Conservation (phyloP, 2,888 invertebrate genomes). For the Hyposoter didymator region DNA sequence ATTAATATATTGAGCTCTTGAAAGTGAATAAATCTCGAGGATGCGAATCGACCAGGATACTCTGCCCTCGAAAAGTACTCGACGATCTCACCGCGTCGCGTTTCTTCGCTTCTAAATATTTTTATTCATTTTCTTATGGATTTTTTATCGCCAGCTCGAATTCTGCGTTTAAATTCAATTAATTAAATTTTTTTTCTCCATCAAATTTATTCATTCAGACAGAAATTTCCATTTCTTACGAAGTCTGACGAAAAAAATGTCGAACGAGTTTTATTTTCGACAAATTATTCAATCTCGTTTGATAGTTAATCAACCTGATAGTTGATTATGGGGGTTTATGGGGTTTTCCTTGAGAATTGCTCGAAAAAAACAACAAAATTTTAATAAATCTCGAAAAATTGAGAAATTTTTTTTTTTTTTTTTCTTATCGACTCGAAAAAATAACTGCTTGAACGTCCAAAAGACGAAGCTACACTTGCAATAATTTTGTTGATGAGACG, state of each 20-base stretch:
- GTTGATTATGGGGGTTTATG: no score
- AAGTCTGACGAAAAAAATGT: background rate
- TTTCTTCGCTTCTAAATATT: background rate
- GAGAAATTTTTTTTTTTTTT: no score
- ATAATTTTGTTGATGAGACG: no score
- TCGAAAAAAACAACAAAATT: background rate
- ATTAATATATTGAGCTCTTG: conserved; percentile 1
- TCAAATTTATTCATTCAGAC: background rate
- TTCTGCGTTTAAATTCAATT: background rate
- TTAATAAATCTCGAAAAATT: no score
- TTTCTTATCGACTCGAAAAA: no score
- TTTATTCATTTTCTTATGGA: background rate
- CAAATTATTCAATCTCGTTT: background rate
- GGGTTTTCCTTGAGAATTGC: background rate
- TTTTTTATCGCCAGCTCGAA: background rate
- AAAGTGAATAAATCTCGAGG: conserved; percentile 6
- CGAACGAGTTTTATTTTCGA: background rate
- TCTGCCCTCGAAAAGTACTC: conserved; percentile 1
- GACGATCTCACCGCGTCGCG: background rate
- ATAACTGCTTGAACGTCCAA: no score
- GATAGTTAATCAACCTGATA: no score
- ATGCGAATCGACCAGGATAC: background rate
- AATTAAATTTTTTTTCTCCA: background rate
- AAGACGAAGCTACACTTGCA: no score
- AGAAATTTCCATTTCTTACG: background rate